phyloP scores from a whole-genome alignment of 64 coral and sea anemone genomes.

The Acropora yongei region DNA sequence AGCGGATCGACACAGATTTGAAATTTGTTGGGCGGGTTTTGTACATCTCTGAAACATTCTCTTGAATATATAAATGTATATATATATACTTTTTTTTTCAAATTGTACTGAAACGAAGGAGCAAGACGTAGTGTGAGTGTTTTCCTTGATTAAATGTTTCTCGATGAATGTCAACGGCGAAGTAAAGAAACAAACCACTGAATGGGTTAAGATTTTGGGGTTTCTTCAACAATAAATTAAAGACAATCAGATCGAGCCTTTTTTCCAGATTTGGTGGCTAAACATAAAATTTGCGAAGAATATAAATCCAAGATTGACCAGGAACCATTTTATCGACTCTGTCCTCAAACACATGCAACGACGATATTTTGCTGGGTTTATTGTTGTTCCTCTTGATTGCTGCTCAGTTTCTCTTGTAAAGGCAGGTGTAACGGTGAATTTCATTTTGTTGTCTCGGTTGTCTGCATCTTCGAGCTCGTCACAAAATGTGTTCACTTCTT shows the following conservation, averaged over 20 bases:
- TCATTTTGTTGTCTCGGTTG: background rate
- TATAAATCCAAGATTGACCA: no score
- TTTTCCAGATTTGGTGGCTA: background rate
- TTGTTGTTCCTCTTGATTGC: background rate
- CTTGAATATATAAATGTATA: no score
- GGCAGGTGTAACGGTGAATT: constrained; percentile 6
- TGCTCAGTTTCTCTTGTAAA: no score
- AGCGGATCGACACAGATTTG: constrained; percentile 26
- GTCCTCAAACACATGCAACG: no score
- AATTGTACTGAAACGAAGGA: background rate
- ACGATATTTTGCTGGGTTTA: background rate
- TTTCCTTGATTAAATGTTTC: background rate
- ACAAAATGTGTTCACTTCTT: background rate
- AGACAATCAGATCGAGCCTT: background rate
- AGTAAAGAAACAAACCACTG: background rate
- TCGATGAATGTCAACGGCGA: no score
- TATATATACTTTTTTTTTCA: no score
- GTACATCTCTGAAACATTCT: no score
- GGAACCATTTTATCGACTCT: no score
- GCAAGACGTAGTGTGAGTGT: background rate
- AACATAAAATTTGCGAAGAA: no score
- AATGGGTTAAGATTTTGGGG: no score
- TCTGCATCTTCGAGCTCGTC: background rate
- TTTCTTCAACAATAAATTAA: background rate
- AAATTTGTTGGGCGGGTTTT: no score